Percentiles rank a stretch among this genome's conserved stretches.
Evolutionary conservation across 2,888 invertebrate genomes (phyloP).

Genomic region (Pachymerium ferrugineum): DNA sequence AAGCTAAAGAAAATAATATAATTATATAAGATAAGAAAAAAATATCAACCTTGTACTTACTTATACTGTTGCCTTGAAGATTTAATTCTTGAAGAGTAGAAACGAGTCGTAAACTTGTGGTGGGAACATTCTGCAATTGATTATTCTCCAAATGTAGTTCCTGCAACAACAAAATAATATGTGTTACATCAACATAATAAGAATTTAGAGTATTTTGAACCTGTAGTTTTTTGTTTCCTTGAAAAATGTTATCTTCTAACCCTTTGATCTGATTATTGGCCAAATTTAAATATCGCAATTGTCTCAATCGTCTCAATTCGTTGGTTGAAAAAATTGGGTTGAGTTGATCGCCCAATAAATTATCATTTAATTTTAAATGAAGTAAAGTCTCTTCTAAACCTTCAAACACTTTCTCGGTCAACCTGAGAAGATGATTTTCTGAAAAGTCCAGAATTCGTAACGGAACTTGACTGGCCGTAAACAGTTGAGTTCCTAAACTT

Average conservation of each 20-base stretch:
- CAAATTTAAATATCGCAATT: slow-evolving; percentile 67
- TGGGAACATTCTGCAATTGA: slow-evolving; percentile 68
- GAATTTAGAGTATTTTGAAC: slow-evolving; percentile 47
- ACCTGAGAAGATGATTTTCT: slow-evolving; percentile 68
- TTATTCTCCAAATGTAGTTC: slow-evolving; percentile 75
- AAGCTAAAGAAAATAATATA: slow-evolving; percentile 42
- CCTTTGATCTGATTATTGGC: slow-evolving; percentile 74
- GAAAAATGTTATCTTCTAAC: slow-evolving; percentile 77
- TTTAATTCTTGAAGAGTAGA: slow-evolving; percentile 65
- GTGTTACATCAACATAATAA: background rate
- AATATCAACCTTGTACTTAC: slow-evolving; percentile 50
- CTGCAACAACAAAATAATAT: slow-evolving; percentile 47
- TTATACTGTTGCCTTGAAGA: slow-evolving; percentile 70
- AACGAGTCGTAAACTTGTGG: slow-evolving; percentile 74
- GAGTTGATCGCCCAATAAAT: slow-evolving; percentile 79
- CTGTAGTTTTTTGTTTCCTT: slow-evolving; percentile 71
- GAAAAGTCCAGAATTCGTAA: slow-evolving; percentile 74
- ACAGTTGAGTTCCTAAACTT: slow-evolving; percentile 62
- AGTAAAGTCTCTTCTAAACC: slow-evolving; percentile 62
- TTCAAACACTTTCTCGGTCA: slow-evolving; percentile 58
- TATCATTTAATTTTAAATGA: slow-evolving; percentile 67
- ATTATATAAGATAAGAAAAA: slow-evolving; percentile 29
- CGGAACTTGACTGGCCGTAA: slow-evolving; percentile 65
- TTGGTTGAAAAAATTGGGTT: slow-evolving; percentile 85
- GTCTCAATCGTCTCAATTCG: slow-evolving; percentile 70